Base-by-base conservation (phyloP, 2,113 vertebrate species). In the Psilopsiagon aurifrons region DNA sequence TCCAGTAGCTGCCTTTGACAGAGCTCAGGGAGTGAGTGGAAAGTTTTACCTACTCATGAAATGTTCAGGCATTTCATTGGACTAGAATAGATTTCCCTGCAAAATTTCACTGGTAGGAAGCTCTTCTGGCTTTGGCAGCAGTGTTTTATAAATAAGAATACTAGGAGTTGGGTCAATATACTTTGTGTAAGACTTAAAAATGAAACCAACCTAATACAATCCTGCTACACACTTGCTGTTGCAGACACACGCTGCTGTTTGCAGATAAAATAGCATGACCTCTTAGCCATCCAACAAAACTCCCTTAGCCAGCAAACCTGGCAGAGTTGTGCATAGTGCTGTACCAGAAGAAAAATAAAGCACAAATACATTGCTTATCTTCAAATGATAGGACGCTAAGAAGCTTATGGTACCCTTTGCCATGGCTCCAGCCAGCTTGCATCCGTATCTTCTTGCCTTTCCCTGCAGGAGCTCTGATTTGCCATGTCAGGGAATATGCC, bases 21-120 rank as follows among this genome's bases (percentile, higher is more conserved):
- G 49, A 11, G 46, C 55, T 92, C 90, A 83, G 25, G 49, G 19
- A 90, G 54, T 20, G 14, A 94, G 35, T 31, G 31, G 44, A 88
- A 93, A 93, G 75, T 86, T 92, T 80, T 83, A 83, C 59, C 64
- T 88, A 28, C 59, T 88, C 88, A 81, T 0, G 5, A 93, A 77
- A 63, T 64, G 70, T 59, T 95, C 84, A 92, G 75, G 57, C 16
- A 55, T 91, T 90, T 96, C 67, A 86, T 93, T 67, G 89, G 70
- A 74, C 49, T 54, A 84, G 54, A 89, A 82, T 62, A 91, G 49
- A 94, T 76, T 78, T 81, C 12, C 5, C n/a, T 83, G 82, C 44
- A 94, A 92, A 91, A 73, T 76, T 49, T 92, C 87, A 57, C 63
- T 89, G 63, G 74, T 44, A 71, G 79, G 73, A 90, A 95, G 64